Evolutionary conservation across 2,113 vertebrate genomes (phyloP).

Genomic region (Gasterosteus aculeatus): DNA sequence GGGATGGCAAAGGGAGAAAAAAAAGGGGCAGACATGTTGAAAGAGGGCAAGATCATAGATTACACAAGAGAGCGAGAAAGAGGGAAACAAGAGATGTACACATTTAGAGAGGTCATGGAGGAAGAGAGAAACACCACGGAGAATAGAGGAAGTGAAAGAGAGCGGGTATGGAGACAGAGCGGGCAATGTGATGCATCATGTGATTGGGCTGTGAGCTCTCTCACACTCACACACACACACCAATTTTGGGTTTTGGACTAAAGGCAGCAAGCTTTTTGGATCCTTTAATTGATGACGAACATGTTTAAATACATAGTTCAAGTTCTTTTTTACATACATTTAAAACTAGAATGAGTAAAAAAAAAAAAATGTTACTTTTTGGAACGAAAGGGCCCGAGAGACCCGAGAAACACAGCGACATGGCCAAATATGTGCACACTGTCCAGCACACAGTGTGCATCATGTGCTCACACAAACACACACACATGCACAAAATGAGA

Average conservation of each 20-base stretch:
- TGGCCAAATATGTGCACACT: background rate
- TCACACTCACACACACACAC: slow-evolving; percentile 14
- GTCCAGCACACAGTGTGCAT: background rate
- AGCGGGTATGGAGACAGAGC: slow-evolving; percentile 36
- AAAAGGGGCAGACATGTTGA: background rate
- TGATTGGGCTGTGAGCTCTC: slow-evolving; percentile 65
- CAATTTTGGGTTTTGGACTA: background rate
- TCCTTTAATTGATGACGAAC: background rate
- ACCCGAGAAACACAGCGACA: background rate
- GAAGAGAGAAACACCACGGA: slow-evolving; percentile 16
- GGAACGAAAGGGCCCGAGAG: background rate
- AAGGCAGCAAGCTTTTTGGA: background rate
- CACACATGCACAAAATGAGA: background rate
- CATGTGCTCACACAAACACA: slow-evolving; percentile 13
- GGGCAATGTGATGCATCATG: slow-evolving; percentile 70
- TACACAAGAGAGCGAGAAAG: slow-evolving; percentile 15
- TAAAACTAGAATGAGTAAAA: background rate
- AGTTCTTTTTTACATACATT: background rate
- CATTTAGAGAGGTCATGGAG: slow-evolving; percentile 3
- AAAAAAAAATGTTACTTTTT: background rate
- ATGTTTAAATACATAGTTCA: background rate
- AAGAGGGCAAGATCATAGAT: background rate
- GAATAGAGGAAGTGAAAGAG: slow-evolving; percentile 70
- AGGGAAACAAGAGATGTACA: background rate
- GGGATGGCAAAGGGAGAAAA: background rate